phyloP scores from a whole-genome alignment of 2,113 vertebrate genomes.

The Grus americana region DNA sequence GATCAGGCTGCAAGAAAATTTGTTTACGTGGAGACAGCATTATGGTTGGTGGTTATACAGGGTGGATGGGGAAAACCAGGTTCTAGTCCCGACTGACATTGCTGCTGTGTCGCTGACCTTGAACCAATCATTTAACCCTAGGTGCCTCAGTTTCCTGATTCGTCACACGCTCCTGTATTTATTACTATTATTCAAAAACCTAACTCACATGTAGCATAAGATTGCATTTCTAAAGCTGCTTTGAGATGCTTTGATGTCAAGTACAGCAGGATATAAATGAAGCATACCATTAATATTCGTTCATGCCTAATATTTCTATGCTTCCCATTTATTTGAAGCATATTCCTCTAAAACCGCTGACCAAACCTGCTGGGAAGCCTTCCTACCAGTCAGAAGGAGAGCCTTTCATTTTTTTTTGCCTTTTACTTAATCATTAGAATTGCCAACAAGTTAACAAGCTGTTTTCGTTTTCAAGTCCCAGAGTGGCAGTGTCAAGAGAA shows the following conservation, averaged over 20 bases:
- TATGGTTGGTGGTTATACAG: no score
- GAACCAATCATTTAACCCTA: background rate
- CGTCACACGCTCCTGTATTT: background rate
- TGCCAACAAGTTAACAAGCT: slow-evolving; percentile 24
- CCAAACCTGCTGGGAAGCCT: background rate
- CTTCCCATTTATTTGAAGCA: background rate
- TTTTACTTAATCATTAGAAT: background rate
- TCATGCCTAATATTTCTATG: slow-evolving; percentile 24
- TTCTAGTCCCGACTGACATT: background rate
- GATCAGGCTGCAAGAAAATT: background rate
- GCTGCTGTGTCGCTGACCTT: background rate
- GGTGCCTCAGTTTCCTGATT: background rate
- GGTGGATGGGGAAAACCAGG: background rate
- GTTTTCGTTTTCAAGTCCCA: slow-evolving; percentile 9
- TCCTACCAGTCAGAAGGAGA: background rate
- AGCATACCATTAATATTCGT: slow-evolving; percentile 18
- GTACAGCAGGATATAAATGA: slow-evolving; percentile 12
- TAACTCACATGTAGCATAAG: background rate
- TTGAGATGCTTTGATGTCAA: slow-evolving; percentile 41
- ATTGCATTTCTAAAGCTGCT: slow-evolving; percentile 44
- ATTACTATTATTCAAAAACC: background rate
- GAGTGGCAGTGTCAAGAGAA: background rate
- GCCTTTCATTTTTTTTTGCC: background rate
- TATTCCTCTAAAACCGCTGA: background rate
- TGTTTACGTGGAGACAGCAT: background rate